Conservation (phyloP, 2,113 vertebrate genomes). For the Corythornis madagascariensis region DNA sequence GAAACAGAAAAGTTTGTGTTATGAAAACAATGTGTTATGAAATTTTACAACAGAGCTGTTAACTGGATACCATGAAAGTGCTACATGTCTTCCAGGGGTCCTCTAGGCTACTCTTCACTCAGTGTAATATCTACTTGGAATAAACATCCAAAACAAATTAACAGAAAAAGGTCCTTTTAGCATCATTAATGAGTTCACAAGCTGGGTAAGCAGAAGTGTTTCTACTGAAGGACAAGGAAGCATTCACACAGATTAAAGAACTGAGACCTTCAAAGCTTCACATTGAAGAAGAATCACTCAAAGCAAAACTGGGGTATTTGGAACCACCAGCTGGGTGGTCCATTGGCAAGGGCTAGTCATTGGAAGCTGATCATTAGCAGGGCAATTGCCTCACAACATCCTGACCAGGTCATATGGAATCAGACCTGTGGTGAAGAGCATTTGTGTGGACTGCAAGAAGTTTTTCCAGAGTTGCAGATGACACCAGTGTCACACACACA, state of each 20-base stretch:
- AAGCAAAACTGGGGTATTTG: background rate
- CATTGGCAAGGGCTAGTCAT: background rate
- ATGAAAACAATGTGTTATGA: background rate
- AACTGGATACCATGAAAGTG: background rate
- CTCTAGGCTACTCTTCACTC: background rate
- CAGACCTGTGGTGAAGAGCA: background rate
- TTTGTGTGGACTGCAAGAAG: background rate
- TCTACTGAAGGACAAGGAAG: background rate
- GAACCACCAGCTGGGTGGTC: background rate
- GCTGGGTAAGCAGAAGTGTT: background rate
- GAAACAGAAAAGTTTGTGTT: background rate
- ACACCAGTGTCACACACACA: background rate
- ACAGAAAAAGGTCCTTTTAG: background rate
- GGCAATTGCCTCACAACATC: background rate
- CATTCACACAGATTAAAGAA: background rate
- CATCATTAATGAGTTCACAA: background rate
- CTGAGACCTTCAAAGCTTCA: background rate
- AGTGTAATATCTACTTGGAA: background rate
- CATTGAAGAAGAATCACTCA: background rate
- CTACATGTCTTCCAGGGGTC: background rate
- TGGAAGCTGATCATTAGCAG: background rate
- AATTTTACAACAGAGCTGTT: background rate
- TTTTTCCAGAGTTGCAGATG: background rate
- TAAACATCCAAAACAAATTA: background rate
- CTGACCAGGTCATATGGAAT: background rate